Evolutionary conservation across 1,140 invertebrate genomes (phyloP).

Genomic region (Drosophila equinoxialis): DNA sequence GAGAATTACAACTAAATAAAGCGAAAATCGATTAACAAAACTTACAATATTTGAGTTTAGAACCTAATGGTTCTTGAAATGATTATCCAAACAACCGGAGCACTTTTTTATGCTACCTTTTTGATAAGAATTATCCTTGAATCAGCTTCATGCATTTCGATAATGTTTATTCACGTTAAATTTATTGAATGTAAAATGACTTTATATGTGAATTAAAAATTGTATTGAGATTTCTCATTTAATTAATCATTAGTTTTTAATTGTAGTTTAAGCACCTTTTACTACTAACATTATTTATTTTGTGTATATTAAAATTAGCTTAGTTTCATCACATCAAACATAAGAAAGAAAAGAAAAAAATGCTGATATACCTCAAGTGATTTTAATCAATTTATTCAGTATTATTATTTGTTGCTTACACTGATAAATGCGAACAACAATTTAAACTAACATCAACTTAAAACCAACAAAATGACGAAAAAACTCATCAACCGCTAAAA

Average conservation of each 20-base stretch:
- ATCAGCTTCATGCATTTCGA: too few species aligned
- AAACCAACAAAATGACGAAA: constrained; percentile 17
- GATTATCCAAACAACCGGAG: too few species aligned
- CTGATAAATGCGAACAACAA: constrained; percentile 33
- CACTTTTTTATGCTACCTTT: too few species aligned
- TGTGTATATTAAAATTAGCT: constrained; percentile 2
- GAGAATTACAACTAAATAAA: too few species aligned
- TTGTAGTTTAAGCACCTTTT: constrained; percentile 4
- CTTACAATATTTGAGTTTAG: too few species aligned
- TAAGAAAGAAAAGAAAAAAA: neutral
- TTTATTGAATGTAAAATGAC: too few species aligned
- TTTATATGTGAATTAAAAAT: neutral
- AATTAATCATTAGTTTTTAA: neutral
- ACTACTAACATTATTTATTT: neutral
- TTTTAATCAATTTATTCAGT: constrained; percentile 73
- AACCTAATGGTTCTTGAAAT: too few species aligned
- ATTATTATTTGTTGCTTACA: constrained; percentile 73
- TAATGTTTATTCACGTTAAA: too few species aligned
- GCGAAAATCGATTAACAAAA: too few species aligned
- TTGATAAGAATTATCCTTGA: too few species aligned
- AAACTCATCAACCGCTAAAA: neutral
- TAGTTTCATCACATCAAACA: constrained; percentile 3
- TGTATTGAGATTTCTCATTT: neutral
- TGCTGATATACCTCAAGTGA: constrained; percentile 51
- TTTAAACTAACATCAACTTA: constrained; percentile 5